These are phyloP conservation scores for Sminthurinus aureus DNA, from an alignment of 2,888 invertebrate species.

Conservation along the genomic window DNA sequence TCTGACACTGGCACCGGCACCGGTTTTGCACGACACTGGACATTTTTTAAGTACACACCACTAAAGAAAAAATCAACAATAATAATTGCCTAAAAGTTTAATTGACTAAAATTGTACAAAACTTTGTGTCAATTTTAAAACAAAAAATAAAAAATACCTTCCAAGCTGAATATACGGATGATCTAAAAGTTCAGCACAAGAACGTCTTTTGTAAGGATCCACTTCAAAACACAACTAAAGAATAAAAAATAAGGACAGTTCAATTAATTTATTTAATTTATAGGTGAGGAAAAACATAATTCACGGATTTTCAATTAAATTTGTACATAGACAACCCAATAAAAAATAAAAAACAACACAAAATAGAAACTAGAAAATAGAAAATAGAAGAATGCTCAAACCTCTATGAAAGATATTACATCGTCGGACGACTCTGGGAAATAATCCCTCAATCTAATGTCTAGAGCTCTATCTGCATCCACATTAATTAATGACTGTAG, in stretches of 20 bases:
- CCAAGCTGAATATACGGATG: constrained; percentile 42
- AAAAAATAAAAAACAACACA: neutral
- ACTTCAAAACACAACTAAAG: constrained; percentile 48
- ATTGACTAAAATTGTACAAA: neutral
- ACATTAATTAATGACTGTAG: constrained; percentile 23
- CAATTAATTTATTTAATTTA: too few species aligned
- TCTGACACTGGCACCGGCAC: neutral
- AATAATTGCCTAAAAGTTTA: neutral
- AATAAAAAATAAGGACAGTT: too few species aligned
- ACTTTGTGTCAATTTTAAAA: neutral
- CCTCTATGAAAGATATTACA: constrained; percentile 15
- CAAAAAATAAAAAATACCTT: constrained; percentile 20
- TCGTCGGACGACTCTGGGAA: constrained; percentile 33
- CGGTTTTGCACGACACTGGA: too few species aligned
- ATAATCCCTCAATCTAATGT: constrained; percentile 29
- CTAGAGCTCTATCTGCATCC: constrained; percentile 15
- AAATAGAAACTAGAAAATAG: neutral
- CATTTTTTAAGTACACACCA: too few species aligned
- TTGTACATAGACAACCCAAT: too few species aligned
- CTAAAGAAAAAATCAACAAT: neutral
- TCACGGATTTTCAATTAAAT: too few species aligned
- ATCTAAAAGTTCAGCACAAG: constrained; percentile 40
- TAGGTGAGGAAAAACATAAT: too few species aligned
- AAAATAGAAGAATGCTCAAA: too few species aligned
- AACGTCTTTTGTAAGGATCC: constrained; percentile 39